Base-by-base conservation (phyloP, 2,888 invertebrate genomes). In the Lacanobia oleracea region DNA sequence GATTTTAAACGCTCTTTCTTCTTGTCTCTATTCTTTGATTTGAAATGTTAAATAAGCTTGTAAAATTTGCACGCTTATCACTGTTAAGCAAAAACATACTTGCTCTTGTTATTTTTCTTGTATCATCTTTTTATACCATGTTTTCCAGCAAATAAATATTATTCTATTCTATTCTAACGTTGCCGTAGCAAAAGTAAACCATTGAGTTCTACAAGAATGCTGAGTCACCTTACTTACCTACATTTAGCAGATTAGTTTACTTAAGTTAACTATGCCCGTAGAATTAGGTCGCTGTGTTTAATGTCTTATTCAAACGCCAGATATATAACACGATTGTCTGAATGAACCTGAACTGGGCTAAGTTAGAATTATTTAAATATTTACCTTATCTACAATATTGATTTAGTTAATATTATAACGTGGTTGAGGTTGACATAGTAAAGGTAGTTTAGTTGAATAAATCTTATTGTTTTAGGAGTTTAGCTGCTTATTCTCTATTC, bases 231-330 rank as follows among this genome's bases (percentile, higher is more conserved):
- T 60, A 48, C 48, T 45, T 53, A 37, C 50, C 12, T 50, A 64
- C 53, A 76, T 76, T 53, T 18, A 33, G 6, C 14, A 64, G 59
- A 76, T 62, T 21, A 33, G 43, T 37, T 45, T 8, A 57, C 54
- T 51, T 50, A 33, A 43, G 50, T 62, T 63, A 64, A 69, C 53
- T 23, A 14, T 27, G 33, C 10, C 33, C 16, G 10, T 43, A 67
- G 51, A 67, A 80, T 64, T 70, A 12, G 21, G 56, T 14, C n/a
- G 59, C 51, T 53, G 56, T 79, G 18, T 8, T 7, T 16, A 71
- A 71, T 79, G 62, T 79, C 80, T 68, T 68, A 75, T 67, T 79
- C 67, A 75, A 75, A 68, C 21, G n/a, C 59, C 54, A 75, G 54
- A 68, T 72, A 57, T 62, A 56, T 51, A 75, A 57, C 37, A 51